Conservation (phyloP, 2,888 invertebrate species). For the Crioceris asparagi region DNA sequence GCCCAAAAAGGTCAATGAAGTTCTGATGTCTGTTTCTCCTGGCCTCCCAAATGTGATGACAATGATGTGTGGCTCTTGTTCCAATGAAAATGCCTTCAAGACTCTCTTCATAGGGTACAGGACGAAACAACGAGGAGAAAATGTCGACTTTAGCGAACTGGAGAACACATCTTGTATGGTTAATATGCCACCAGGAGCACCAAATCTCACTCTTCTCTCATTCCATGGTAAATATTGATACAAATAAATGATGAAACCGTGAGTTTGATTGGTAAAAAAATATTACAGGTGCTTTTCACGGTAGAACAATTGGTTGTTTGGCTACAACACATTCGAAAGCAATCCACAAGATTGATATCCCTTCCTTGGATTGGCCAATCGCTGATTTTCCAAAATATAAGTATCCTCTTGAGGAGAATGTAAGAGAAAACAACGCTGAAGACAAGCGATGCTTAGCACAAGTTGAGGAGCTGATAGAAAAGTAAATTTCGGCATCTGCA, state of each 20-base stretch:
- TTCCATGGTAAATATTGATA: slow-evolving; percentile 55
- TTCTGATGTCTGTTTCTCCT: slow-evolving; percentile 52
- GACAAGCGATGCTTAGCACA: slow-evolving; percentile 61
- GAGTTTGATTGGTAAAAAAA: neutral
- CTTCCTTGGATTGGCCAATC: slow-evolving; percentile 92
- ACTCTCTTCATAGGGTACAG: slow-evolving; percentile 83
- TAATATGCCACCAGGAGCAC: slow-evolving; percentile 81
- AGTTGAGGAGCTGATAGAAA: slow-evolving; percentile 63
- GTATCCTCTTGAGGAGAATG: slow-evolving; percentile 80
- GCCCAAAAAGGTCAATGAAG: slow-evolving; percentile 62
- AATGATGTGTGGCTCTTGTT: slow-evolving; percentile 97
- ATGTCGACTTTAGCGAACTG: slow-evolving; percentile 56
- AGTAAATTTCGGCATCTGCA: no score
- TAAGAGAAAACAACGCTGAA: slow-evolving; percentile 68
- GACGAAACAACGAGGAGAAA: slow-evolving; percentile 61
- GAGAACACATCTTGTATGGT: slow-evolving; percentile 77
- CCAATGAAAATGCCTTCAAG: slow-evolving; percentile 96
- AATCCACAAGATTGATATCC: slow-evolving; percentile 91
- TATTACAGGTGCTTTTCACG: slow-evolving; percentile 69
- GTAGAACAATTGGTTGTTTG: slow-evolving; percentile 79
- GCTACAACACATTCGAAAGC: slow-evolving; percentile 90
- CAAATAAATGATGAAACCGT: neutral
- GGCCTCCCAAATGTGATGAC: slow-evolving; percentile 75
- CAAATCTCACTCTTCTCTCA: slow-evolving; percentile 70
- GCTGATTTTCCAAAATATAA: slow-evolving; percentile 84